These are phyloP conservation scores for Drosophila trapezifrons DNA, from an alignment of 1,140 invertebrate genomes.

Conservation along the genomic window DNA sequence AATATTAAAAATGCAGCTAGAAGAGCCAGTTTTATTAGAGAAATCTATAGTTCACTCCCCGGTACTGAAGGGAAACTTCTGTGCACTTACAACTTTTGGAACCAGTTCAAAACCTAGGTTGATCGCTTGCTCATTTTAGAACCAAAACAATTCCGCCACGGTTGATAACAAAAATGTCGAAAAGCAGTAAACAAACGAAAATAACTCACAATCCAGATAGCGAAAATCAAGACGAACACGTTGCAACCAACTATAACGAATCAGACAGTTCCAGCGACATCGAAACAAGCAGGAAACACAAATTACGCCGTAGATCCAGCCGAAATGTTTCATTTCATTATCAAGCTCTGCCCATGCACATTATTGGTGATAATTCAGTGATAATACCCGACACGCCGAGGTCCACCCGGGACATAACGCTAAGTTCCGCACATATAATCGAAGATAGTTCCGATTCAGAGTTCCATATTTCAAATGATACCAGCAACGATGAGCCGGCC, in stretches of 20 bases:
- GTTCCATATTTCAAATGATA: slow-evolving; percentile 62
- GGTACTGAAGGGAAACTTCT: neutral
- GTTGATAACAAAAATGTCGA: slow-evolving; percentile 34
- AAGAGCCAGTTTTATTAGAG: too few species aligned
- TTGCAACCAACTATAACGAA: slow-evolving; percentile 1
- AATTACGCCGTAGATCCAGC: slow-evolving; percentile 39
- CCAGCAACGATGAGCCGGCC: slow-evolving; percentile 52
- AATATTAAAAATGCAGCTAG: too few species aligned
- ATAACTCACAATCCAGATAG: neutral
- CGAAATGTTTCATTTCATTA: slow-evolving; percentile 37
- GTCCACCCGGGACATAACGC: slow-evolving; percentile 46
- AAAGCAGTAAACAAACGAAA: slow-evolving; percentile 5
- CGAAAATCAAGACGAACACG: neutral
- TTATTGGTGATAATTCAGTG: slow-evolving; percentile 20
- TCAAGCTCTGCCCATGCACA: slow-evolving; percentile 47
- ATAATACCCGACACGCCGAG: slow-evolving; percentile 1
- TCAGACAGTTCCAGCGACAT: slow-evolving; percentile 40
- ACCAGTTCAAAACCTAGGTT: slow-evolving; percentile 9
- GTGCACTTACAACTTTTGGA: neutral
- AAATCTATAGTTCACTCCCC: too few species aligned
- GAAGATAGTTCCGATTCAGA: slow-evolving; percentile 61
- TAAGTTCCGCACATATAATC: slow-evolving; percentile 46
- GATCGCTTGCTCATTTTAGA: slow-evolving; percentile 1
- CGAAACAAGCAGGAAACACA: slow-evolving; percentile 39
- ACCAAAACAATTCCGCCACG: slow-evolving; percentile 40